Evolutionary conservation across 2,888 invertebrate species (phyloP), one percentile per base, ranked within the genome.

Genomic region (Cantharis rustica): DNA sequence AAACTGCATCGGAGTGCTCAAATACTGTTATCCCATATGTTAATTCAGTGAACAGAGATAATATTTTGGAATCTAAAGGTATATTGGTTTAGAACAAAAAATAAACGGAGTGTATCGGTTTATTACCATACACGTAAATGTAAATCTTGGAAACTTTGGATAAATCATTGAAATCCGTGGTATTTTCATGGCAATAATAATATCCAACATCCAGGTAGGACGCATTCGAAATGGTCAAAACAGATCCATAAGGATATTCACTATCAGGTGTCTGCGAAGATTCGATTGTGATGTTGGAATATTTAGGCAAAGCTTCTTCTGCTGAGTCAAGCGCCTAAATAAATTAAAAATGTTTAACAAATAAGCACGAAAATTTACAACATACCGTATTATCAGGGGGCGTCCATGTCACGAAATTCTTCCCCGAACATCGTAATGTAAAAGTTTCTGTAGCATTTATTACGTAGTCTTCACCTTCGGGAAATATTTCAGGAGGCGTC

Each of bases 101-200:
- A 26, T 23, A 69, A 68, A 79, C 85, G 86, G 84, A n/a, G 2
- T 0, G n/a, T 2, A 47, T 13, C 11, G 31, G 31, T 31, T n/a
- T 0, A 9, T 47, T 47, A 91, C 91, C 91, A 83, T 90, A 87
- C 1, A 92, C 90, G 84, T 88, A 92, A 10, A 92, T 81, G 83
- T 92, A 92, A 23, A 91, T 88, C n/a, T 88, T 88, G 11, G 88
- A 88, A 16, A 86, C 84, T 68, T 85, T 85, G 13, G 82, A 80
- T 68, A 86, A 85, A 15, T 88, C 85, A 66, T 87, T 75, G 69
- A 88, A 84, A 2, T 85, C 84, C 3, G 86, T 81, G 11, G 86
- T 83, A n/a, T 86, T 84, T 16, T 88, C 87, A 74, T 84, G 82
- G 79, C 89, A 89, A 16, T 82, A 84, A 77, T 88, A 89, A 79